phyloP scores from a whole-genome alignment of 2,113 vertebrate genomes.

The Elaphurus davidianus region DNA sequence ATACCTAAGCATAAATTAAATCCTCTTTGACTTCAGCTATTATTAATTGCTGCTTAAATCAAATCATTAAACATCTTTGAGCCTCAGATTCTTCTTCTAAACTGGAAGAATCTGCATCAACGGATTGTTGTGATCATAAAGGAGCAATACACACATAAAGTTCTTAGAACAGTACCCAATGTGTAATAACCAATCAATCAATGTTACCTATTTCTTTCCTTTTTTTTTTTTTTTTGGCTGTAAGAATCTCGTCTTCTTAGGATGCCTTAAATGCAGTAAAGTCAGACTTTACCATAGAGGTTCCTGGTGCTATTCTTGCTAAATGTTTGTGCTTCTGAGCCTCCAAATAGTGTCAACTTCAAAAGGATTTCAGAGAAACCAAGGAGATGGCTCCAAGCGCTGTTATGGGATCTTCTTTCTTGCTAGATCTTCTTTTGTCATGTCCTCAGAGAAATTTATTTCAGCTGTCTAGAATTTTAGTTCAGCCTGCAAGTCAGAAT shows the following conservation, averaged over 20 bases:
- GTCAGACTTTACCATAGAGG: not conserved
- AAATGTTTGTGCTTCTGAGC: not conserved
- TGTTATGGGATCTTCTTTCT: not conserved
- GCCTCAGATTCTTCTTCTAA: not conserved
- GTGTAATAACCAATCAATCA: not conserved
- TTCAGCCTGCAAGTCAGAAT: not conserved
- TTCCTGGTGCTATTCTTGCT: not conserved
- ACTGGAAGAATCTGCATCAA: not conserved
- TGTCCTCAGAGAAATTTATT: not conserved
- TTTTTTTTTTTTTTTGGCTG: not conserved
- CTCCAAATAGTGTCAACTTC: not conserved
- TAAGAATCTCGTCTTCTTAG: not conserved
- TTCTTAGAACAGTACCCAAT: not conserved
- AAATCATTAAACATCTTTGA: not conserved
- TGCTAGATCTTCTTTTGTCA: not conserved
- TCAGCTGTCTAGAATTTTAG: not conserved
- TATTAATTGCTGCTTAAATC: not conserved
- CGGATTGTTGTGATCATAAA: not conserved
- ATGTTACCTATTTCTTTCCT: not conserved
- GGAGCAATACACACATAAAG: not conserved
- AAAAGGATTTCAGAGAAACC: not conserved
- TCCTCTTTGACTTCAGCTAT: not conserved
- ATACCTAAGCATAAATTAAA: not conserved
- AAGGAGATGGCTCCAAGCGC: not conserved
- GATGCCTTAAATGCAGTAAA: not conserved